phyloP scores from a whole-genome alignment of 2,797 vertebrate species.

The Xenopus petersii region DNA sequence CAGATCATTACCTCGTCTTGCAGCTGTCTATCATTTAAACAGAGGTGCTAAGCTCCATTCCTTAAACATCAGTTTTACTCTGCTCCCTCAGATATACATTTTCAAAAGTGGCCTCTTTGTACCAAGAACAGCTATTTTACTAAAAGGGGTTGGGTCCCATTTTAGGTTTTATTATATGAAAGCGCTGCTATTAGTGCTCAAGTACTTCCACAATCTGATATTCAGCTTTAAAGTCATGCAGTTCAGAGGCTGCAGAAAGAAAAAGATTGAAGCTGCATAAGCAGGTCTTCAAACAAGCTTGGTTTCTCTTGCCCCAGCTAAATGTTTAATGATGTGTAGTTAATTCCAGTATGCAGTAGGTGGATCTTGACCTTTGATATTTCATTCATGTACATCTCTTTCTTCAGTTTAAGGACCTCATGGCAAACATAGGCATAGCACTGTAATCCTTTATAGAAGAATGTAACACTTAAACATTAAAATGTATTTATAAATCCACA shows the following conservation, averaged over 20 bases:
- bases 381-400: no score
- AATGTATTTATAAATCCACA: no score
- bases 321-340: no score
- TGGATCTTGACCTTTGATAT: no score
- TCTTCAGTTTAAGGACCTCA: no score
- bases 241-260: conserved; percentile 24
- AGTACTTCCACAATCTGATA: conserved; percentile 52
- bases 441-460: no score
- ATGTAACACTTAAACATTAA: no score
- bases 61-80: conserved; percentile 53
- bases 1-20: conserved; percentile 56
- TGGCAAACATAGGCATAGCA: no score
- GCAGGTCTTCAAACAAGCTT: no score
- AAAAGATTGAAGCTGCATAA: no score
- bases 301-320: no score
- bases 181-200: conserved; percentile 54
- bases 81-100: conserved; percentile 49
- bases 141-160: conserved; percentile 57
- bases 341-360: no score
- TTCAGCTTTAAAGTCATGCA: conserved; percentile 52
- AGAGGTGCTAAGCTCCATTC: conserved; percentile 48
- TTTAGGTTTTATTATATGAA: conserved; percentile 47
- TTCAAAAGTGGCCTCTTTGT: conserved; percentile 48
- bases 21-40: conserved; percentile 56
- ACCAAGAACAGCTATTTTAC: conserved; percentile 50